Conservation (phyloP, 2,113 vertebrate species). For the Engraulis encrasicolus region DNA sequence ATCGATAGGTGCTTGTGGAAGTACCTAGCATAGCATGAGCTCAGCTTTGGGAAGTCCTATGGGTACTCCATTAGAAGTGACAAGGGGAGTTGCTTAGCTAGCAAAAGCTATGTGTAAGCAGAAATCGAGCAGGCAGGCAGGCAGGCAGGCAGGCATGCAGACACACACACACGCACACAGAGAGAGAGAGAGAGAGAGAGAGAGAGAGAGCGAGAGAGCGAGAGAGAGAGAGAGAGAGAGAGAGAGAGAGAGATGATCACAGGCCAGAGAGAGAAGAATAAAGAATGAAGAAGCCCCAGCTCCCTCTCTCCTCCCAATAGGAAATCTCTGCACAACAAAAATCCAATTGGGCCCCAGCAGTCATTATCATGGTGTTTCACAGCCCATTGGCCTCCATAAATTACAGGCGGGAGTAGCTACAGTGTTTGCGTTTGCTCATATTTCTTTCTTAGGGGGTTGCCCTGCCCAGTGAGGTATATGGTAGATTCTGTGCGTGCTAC, state of each 20-base stretch:
- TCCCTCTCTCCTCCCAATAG: not conserved
- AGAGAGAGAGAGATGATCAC: not conserved
- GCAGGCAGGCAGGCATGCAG: too few relatives aligned
- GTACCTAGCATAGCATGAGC: not conserved
- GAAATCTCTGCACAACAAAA: slow-evolving; percentile 21
- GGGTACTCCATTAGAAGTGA: not conserved
- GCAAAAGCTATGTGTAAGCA: slow-evolving; percentile 18
- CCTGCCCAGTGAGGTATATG: slow-evolving; percentile 19
- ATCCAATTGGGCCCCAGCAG: slow-evolving; percentile 16
- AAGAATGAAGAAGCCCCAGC: too few relatives aligned
- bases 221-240: not conserved
- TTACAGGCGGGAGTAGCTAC: slow-evolving; percentile 1
- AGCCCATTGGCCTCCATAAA: slow-evolving; percentile 25
- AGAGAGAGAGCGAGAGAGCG: not conserved
- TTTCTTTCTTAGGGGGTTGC: slow-evolving; percentile 39
- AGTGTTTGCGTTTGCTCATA: slow-evolving; percentile 26
- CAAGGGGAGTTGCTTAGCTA: slow-evolving; percentile 19
- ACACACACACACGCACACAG: slow-evolving; percentile 18
- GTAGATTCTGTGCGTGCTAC: not conserved
- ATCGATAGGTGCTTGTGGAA: not conserved
- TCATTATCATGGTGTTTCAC: slow-evolving; percentile 49
- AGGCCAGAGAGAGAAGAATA: too few relatives aligned
- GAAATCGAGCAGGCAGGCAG: too few relatives aligned
- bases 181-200: slow-evolving; percentile 15
- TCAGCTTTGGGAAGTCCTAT: not conserved